Evolutionary conservation across 1,140 invertebrate species (phyloP).

Genomic region (Alviniconcha marisindica): DNA sequence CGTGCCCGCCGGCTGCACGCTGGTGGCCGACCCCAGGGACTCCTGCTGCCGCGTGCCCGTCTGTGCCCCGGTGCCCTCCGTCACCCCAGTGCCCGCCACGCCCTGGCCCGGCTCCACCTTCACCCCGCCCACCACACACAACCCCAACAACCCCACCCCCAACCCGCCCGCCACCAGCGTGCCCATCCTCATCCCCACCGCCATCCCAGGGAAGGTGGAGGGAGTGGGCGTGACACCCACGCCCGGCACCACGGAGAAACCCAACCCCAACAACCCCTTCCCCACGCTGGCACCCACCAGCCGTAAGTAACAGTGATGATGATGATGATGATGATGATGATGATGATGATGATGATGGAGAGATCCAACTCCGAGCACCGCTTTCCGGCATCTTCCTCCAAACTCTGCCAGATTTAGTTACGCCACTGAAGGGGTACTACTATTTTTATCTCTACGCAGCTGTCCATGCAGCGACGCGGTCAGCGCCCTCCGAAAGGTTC

Average conservation of each 20-base stretch:
- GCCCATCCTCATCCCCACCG: conserved; percentile 53
- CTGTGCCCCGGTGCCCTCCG: conserved; percentile 52
- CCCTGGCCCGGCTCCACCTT: neutral
- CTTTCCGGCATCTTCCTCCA: no score
- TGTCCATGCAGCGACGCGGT: no score
- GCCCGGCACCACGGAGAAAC: neutral
- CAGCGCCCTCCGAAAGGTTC: no score
- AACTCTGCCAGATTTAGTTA: no score
- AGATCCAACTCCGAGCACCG: no score
- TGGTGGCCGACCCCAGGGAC: conserved; percentile 61
- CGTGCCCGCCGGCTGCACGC: conserved; percentile 54
- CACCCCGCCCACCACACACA: conserved; percentile 6
- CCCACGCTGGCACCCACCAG: conserved; percentile 38
- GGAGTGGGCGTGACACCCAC: conserved; percentile 43
- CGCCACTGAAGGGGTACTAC: no score
- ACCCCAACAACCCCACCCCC: conserved; percentile 29
- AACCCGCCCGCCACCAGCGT: neutral
- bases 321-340: conserved; percentile 37
- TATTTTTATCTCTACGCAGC: no score
- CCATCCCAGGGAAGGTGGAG: conserved; percentile 52
- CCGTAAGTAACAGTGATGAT: conserved; percentile 36
- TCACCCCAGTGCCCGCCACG: conserved; percentile 34
- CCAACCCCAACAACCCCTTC: conserved; percentile 35
- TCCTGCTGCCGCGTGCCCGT: conserved; percentile 61
- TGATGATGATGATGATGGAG: conserved; percentile 20